Base-by-base conservation (phyloP, 2,797 vertebrate species). In the Sternotherus odoratus region DNA sequence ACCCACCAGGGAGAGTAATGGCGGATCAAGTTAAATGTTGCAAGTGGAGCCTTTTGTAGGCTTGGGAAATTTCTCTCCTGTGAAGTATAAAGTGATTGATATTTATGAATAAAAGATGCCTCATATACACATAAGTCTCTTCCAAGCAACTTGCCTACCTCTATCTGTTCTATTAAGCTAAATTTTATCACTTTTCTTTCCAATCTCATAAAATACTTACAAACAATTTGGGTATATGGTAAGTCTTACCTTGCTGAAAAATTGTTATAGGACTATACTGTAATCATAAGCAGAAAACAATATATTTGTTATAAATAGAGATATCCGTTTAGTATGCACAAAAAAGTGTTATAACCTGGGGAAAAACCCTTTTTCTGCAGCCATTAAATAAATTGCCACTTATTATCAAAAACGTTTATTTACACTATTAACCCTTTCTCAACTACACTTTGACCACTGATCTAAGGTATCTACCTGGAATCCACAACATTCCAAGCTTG, bases 121-220 rank as follows among this genome's bases (percentile, higher is more conserved):
- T n/a, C 78, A 21, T 2, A 1, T 21, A 6, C 1, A 1, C 46
- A 2, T 82, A 4, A 50, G 11, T 7, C 6, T 56, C 77, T 1
- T 46, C 49, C 17, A 23, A 30, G 43, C 66, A 48, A n/a, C 13
- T 2, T 39, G 63, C 21, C 39, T 56, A 60, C 81, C 16, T 5
- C 19, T 48, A 3, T 17, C 26, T 66, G 49, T 26, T 13, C 43
- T 82, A 33, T 30, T 79, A 17, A 82, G 33, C 16, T 57, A 28
- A 28, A 21, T 2, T 88, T 88, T 69, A 50, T 79, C 30, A 53
- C 0, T 0, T n/a, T 33, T 79, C 21, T 12, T 78, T 53, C 30
- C 56, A 30, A 81, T 9, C 5, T 66, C 1, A 24, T 16, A 17
- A 43, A 84, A 82, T 63, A 91, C 4, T 12, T 33, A 21, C 54